phyloP scores from a whole-genome alignment of 2,888 invertebrate species.

The Chromoteleia sp. region DNA sequence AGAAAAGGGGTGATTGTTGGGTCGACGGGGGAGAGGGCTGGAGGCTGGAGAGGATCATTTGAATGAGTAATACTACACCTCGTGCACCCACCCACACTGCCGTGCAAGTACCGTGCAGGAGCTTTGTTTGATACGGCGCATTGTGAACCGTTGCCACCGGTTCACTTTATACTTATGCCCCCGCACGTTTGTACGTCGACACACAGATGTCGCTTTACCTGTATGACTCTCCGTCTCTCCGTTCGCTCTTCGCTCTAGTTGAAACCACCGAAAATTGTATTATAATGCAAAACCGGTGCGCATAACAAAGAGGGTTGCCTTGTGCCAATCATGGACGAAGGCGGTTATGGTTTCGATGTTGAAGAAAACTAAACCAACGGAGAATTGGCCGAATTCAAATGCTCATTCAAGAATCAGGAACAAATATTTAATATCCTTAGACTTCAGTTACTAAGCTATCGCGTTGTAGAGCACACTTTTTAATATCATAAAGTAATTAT shows the following conservation, averaged over 20 bases:
- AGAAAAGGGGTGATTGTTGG: constrained; percentile 68
- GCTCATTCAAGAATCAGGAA: constrained; percentile 16
- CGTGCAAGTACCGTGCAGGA: constrained; percentile 79
- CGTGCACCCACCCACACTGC: constrained; percentile 83
- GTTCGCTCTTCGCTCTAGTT: constrained; percentile 67
- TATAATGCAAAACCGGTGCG: constrained; percentile 80
- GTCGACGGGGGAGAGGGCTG: constrained; percentile 48
- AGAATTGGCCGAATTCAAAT: constrained; percentile 42
- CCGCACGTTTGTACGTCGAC: constrained; percentile 71
- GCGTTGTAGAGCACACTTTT: too few relatives aligned
- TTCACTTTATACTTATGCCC: constrained; percentile 80
- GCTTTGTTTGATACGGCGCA: constrained; percentile 84
- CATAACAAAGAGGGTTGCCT: constrained; percentile 83
- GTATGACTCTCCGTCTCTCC: constrained; percentile 63
- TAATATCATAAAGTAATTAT: too few relatives aligned
- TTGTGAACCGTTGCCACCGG: constrained; percentile 83
- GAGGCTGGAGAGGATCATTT: constrained; percentile 81
- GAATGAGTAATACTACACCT: constrained; percentile 85
- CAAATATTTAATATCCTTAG: too few relatives aligned
- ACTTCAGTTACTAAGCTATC: too few relatives aligned
- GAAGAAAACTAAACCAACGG: constrained; percentile 34
- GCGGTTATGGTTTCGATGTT: constrained; percentile 78
- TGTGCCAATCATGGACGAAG: constrained; percentile 83
- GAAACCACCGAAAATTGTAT: constrained; percentile 82
- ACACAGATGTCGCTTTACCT: constrained; percentile 72